Base-by-base conservation (phyloP, 2,797 vertebrate species). In the Thaleichthys pacificus region DNA sequence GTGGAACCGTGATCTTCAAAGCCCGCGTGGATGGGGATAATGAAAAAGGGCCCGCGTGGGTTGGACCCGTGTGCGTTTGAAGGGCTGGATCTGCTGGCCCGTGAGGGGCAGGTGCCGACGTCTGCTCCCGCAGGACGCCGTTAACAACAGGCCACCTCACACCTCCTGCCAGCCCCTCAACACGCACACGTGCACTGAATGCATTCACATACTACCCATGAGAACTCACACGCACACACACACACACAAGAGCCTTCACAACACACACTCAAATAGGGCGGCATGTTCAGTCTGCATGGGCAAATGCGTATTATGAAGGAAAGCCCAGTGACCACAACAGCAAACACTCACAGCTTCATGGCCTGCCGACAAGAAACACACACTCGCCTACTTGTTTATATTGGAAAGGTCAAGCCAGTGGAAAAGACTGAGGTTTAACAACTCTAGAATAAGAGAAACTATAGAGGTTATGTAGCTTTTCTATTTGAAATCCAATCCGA, bases 1-100 rank as follows among this genome's bases (percentile, higher is more conserved):
- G 78, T 79, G 75, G 66, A 72, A 14, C 62, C 28, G 67, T 83
- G 58, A 75, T 75, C 76, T 75, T 86, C 56, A 82, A 72, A 85
- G 69, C 58, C 49, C 3, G 42, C 9, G 2, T 47, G n/a, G 32
- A 64, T 4, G 57, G 17, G 60, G 54, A 70, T 75, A 75, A 77
- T 72, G 49, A 81, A 11, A 12, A 63, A 19, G 3, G 3, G 26
- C 42, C 3, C 22, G 17, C 61, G 51, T 38, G 24, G 5, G 42
- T 14, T 12, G 9, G 42, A 14, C 42, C 42, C 51, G 17, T 69
- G 0, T 3, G 47, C 17, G 22, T 66, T 38, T 35, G 12, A 71
- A 28, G 15, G 47, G 69, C 30, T 66, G 3, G 66, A 24, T 72
- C 22, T 63, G 67, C 32, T 11, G 32, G 42, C 54, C 49, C 42